These are phyloP conservation scores for Gerris lacustris DNA, from an alignment of 2,888 invertebrate genomes.

Conservation along the genomic window DNA sequence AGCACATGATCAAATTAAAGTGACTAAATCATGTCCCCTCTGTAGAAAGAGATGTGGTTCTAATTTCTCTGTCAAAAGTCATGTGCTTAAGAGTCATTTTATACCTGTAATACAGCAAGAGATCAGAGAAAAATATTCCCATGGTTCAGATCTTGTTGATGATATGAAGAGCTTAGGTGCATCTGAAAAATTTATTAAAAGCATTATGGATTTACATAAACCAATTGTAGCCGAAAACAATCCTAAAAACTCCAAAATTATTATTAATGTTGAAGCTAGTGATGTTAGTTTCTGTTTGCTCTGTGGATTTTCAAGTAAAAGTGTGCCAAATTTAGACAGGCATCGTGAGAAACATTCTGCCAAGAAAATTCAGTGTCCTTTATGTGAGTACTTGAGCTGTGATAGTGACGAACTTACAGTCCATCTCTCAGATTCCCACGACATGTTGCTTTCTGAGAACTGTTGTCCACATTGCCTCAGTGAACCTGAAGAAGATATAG, in stretches of 20 bases:
- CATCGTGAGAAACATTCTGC: neutral
- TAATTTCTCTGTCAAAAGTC: neutral
- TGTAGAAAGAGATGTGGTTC: slow-evolving; percentile 2
- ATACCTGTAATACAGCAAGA: slow-evolving; percentile 1
- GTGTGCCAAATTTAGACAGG: neutral
- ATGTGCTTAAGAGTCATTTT: neutral
- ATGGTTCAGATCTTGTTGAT: slow-evolving; percentile 1
- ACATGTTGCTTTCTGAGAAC: neutral
- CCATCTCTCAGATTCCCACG: neutral
- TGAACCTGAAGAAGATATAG: neutral
- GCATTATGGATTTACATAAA: neutral
- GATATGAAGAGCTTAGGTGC: neutral
- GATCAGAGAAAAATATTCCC: slow-evolving; percentile 9
- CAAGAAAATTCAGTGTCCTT: neutral
- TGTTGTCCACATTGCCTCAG: slow-evolving; percentile 7
- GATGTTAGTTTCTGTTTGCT: neutral
- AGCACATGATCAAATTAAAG: neutral
- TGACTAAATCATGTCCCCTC: neutral
- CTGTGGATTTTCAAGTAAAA: slow-evolving; percentile 7
- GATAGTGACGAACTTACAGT: neutral
- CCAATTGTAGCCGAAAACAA: neutral
- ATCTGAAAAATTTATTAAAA: slow-evolving; percentile 2
- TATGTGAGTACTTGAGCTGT: neutral
- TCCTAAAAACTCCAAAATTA: neutral
- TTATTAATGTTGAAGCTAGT: neutral